Conservation (phyloP, 2,888 invertebrate species). For the Spisula subtruncata region DNA sequence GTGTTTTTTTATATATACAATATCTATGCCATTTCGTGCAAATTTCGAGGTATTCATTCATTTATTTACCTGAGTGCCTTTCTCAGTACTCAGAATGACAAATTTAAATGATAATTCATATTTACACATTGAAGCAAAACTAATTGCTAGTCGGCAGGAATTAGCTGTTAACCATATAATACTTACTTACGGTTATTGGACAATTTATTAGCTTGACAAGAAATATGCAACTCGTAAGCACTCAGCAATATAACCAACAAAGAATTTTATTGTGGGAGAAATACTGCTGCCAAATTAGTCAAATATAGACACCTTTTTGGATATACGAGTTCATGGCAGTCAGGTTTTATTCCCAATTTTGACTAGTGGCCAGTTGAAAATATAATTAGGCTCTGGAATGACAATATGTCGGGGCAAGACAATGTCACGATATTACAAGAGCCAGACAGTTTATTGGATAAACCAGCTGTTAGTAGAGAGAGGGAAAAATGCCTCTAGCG, state of each 20-base stretch:
- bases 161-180: no score
- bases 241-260: not conserved
- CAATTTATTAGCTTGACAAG: no score
- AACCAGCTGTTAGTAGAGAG: not conserved
- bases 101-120: no score
- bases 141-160: no score
- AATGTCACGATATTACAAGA: slow-evolving; percentile 3
- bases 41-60: no score
- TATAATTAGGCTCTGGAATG: not conserved
- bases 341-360: not conserved
- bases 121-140: no score
- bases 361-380: not conserved
- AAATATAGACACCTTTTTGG: not conserved
- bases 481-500: not conserved
- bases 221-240: not conserved
- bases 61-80: no score
- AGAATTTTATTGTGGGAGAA: not conserved
- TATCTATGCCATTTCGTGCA: no score
- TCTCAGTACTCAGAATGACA: no score
- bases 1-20: no score
- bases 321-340: not conserved
- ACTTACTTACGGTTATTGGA: no score
- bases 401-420: not conserved
- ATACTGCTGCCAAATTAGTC: not conserved
- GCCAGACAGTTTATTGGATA: slow-evolving; percentile 9